Conservation (phyloP, 2,797 vertebrate species). For the Urocyon cinereoargenteus region DNA sequence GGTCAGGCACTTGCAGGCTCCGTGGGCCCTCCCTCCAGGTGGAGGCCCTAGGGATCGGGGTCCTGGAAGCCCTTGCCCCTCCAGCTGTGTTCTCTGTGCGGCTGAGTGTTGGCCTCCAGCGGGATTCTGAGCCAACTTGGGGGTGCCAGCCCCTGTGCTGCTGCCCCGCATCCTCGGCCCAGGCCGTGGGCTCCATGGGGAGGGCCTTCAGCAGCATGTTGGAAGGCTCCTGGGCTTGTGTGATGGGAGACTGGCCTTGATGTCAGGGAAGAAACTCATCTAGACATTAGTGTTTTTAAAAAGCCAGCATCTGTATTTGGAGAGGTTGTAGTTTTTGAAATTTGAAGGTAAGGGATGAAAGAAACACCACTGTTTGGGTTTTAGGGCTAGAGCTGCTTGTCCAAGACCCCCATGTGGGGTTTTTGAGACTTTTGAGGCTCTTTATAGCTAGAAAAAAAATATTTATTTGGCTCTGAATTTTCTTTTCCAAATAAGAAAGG, state of each 20-base stretch:
- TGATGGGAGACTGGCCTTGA: not conserved
- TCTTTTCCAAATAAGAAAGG: not conserved
- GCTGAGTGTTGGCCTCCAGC: not conserved
- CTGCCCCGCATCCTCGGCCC: not conserved
- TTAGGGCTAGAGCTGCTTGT: not conserved
- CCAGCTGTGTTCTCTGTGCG: not conserved
- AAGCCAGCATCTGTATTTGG: not conserved
- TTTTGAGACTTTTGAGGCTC: not conserved
- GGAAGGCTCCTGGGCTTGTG: not conserved
- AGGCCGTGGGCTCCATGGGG: not conserved
- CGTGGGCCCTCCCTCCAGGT: not conserved
- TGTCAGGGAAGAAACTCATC: not conserved
- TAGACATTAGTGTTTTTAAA: not conserved
- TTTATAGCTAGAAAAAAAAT: not conserved
- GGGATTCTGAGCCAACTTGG: not conserved
- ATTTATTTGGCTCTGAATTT: not conserved
- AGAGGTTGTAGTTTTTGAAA: not conserved
- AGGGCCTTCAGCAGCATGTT: not conserved
- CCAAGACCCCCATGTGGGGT: not conserved
- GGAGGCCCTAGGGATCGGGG: not conserved
- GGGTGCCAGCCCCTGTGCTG: fast-evolving
- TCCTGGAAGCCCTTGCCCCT: not conserved
- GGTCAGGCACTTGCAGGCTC: not conserved
- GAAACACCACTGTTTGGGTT: not conserved
- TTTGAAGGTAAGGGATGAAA: not conserved